Conservation (phyloP, 1,140 invertebrate genomes). For the Colletes latitarsis region DNA sequence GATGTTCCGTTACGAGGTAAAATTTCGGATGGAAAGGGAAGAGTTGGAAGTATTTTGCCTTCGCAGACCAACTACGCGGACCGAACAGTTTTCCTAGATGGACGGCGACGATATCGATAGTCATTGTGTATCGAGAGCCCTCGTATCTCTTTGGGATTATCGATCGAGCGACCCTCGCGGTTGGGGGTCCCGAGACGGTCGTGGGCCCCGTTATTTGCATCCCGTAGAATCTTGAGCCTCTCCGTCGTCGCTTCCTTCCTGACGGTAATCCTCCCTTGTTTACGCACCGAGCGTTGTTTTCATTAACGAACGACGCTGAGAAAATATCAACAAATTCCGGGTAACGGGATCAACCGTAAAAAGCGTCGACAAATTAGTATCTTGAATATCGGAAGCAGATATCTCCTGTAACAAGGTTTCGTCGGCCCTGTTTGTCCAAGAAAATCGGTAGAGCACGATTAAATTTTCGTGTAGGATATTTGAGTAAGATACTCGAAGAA, state of each 20-base stretch:
- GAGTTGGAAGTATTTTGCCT: background rate
- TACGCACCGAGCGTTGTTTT: background rate
- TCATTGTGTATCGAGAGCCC: constrained; percentile 49
- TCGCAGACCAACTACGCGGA: background rate
- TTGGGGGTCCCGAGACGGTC: constrained; percentile 38
- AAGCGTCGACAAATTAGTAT: background rate
- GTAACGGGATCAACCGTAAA: too few species aligned
- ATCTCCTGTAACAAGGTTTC: too few species aligned
- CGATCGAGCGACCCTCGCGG: constrained; percentile 44
- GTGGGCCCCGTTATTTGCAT: constrained; percentile 12
- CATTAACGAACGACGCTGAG: too few species aligned
- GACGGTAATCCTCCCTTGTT: background rate
- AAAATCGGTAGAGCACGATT: background rate
- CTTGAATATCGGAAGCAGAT: background rate
- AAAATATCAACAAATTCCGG: too few species aligned
- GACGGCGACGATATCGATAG: constrained; percentile 51
- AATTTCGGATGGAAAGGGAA: constrained; percentile 1
- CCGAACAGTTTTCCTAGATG: constrained; percentile 32
- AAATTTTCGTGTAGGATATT: constrained; percentile 13
- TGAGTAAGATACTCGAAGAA: constrained; percentile 29
- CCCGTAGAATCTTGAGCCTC: too few species aligned
- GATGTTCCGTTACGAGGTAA: constrained; percentile 13
- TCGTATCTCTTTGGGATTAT: constrained; percentile 44
- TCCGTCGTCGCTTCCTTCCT: background rate
- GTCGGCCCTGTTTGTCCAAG: too few species aligned